Conservation (phyloP, 2,797 vertebrate species). For the Neopelma chrysocephalum region DNA sequence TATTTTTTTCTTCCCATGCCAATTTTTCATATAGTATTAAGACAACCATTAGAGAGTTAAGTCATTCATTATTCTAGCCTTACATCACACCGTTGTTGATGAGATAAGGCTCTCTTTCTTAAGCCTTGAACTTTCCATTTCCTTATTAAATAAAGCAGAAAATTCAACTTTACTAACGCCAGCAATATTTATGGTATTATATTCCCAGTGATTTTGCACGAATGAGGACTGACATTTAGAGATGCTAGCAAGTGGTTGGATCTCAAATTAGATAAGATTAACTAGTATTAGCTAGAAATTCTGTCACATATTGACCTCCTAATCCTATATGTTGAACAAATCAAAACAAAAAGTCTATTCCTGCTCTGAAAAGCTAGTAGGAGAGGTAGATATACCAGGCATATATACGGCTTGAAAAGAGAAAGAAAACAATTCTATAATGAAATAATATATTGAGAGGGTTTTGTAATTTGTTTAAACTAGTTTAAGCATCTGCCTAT, state of each 20-base stretch:
- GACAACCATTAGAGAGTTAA: background rate
- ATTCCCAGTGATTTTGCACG: background rate
- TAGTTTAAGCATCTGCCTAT: background rate
- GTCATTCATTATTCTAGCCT: background rate
- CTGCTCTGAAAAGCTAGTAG: background rate
- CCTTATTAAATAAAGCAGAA: background rate
- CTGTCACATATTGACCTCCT: background rate
- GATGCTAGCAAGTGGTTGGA: background rate
- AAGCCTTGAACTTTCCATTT: background rate
- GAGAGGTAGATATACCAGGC: background rate
- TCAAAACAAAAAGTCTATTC: background rate
- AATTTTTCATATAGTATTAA: background rate
- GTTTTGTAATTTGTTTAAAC: background rate
- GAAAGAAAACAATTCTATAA: background rate
- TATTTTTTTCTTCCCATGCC: background rate
- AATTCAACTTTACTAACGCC: background rate
- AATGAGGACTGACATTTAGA: conserved; percentile 10
- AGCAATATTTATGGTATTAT: background rate
- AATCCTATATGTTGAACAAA: background rate
- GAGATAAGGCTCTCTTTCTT: background rate
- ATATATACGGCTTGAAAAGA: background rate
- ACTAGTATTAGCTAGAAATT: background rate
- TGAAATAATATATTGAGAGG: background rate
- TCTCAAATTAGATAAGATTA: conserved; percentile 8
- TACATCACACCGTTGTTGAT: background rate